A percentile compares a stretch with the other conserved stretches of the same genome.
Conservation (phyloP, 2,113 vertebrate species). For the Eudorcas thomsonii region DNA sequence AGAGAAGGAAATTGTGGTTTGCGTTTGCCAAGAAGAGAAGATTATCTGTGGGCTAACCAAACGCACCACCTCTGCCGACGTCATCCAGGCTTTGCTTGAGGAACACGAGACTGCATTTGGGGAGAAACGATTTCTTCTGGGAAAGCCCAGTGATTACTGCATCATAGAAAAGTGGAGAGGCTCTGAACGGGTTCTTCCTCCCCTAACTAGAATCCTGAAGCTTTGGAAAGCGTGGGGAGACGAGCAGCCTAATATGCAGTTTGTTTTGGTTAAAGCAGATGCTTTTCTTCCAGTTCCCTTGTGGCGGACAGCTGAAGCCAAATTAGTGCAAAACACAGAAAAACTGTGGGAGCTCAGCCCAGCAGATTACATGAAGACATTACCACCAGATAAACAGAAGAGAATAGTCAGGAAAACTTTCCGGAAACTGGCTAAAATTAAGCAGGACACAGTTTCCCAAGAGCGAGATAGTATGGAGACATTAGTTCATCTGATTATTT, state of each 20-base stretch:
- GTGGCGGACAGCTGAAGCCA: slow-evolving; percentile 85
- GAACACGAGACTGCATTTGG: slow-evolving; percentile 88
- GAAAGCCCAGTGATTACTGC: slow-evolving; percentile 91
- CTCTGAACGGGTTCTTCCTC: slow-evolving; percentile 91
- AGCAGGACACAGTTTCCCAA: slow-evolving; percentile 82
- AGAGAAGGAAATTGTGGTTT: slow-evolving; percentile 92
- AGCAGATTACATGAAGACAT: slow-evolving; percentile 85
- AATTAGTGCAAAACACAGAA: slow-evolving; percentile 81
- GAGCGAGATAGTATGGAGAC: slow-evolving; percentile 88
- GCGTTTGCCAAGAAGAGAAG: slow-evolving; percentile 94
- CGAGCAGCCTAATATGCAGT: slow-evolving; percentile 90
- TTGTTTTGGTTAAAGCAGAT: slow-evolving; percentile 89
- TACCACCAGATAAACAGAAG: slow-evolving; percentile 91
- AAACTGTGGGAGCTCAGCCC: slow-evolving; percentile 86
- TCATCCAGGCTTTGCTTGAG: slow-evolving; percentile 93
- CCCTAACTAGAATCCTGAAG: slow-evolving; percentile 91
- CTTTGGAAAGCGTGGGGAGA: slow-evolving; percentile 97
- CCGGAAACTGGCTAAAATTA: slow-evolving; percentile 93
- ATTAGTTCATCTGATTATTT: slow-evolving; percentile 91
- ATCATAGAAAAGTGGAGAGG: slow-evolving; percentile 95
- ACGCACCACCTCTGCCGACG: slow-evolving; percentile 91
- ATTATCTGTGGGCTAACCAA: slow-evolving; percentile 94
- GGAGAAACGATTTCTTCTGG: slow-evolving; percentile 87
- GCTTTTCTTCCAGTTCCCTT: slow-evolving; percentile 87
- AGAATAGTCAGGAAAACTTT: slow-evolving; percentile 95